A percentile compares a stretch with the other conserved stretches of the same genome.
Evolutionary conservation across 53 echinoderm and acorn worm species (phyloP).

Genomic region (Arbacia lixula): DNA sequence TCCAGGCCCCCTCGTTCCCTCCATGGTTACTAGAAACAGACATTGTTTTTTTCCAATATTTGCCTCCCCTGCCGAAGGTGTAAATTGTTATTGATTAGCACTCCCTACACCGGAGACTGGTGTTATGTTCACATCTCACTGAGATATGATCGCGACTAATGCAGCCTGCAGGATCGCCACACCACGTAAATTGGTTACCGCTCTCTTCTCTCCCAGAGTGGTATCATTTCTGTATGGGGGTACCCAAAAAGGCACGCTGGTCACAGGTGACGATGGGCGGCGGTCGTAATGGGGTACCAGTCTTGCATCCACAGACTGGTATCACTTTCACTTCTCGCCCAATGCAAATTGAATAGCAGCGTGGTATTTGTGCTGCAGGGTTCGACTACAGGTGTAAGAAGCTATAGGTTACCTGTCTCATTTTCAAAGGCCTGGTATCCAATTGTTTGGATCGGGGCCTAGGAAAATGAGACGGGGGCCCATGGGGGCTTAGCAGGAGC

Average conservation of each 20-base stretch:
- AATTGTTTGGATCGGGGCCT: conserved; percentile 34
- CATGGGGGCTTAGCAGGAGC: conserved; percentile 32
- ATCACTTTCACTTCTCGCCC: conserved; percentile 1
- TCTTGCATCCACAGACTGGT: conserved; percentile 15
- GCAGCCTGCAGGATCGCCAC: conserved; percentile 10
- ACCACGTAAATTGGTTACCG: conserved; percentile 21
- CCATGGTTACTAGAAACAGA: too few species aligned
- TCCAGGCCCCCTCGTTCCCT: too few species aligned
- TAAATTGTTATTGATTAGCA: conserved; percentile 37
- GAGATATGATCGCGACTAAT: conserved; percentile 25
- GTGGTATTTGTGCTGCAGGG: conserved; percentile 3
- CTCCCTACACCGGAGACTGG: conserved; percentile 22
- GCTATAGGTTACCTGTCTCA: conserved; percentile 32
- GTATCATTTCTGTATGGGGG: conserved; percentile 23
- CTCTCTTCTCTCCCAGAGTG: conserved; percentile 6
- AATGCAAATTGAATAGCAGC: not conserved
- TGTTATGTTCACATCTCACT: conserved; percentile 31
- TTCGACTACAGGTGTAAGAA: conserved; percentile 17
- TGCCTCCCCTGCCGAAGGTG: conserved; percentile 7
- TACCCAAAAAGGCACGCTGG: not conserved
- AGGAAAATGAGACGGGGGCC: conserved; percentile 43
- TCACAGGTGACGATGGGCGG: conserved; percentile 6
- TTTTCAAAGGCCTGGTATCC: conserved; percentile 22
- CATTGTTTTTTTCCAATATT: conserved; percentile 1
- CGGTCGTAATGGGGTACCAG: not conserved